phyloP scores from a whole-genome alignment of 2,113 vertebrate genomes.

The Casuarius casuarius region DNA sequence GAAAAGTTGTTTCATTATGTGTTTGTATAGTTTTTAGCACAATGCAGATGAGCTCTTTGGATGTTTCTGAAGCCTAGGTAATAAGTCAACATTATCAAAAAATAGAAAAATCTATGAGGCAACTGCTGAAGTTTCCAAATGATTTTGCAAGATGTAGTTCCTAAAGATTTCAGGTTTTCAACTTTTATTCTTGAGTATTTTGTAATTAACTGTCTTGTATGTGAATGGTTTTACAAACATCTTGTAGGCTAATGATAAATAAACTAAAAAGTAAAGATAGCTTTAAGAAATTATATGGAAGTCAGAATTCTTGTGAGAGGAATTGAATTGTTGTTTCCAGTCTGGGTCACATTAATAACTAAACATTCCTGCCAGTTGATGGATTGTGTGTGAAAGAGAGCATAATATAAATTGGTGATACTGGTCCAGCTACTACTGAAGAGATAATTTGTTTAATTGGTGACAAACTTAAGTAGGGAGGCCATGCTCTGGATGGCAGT shows the following conservation, averaged over 20 bases:
- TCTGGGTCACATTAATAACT: background rate
- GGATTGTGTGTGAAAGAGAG: background rate
- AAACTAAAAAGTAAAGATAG: background rate
- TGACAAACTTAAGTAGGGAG: background rate
- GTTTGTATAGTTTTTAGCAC: background rate
- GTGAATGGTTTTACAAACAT: background rate
- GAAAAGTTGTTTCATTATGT: background rate
- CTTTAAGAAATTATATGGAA: background rate
- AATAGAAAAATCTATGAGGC: background rate
- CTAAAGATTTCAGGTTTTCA: background rate
- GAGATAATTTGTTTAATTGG: background rate
- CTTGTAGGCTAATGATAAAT: background rate
- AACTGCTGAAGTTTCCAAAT: slow-evolving; percentile 9
- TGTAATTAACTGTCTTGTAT: background rate
- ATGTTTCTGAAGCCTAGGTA: background rate
- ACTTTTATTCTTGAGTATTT: background rate
- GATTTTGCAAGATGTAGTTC: background rate
- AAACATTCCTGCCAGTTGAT: background rate
- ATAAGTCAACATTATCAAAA: background rate
- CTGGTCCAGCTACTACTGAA: background rate
- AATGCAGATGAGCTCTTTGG: background rate
- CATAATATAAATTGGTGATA: background rate
- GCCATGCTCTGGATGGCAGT: background rate
- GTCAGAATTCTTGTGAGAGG: background rate
- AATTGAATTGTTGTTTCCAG: background rate